These are phyloP conservation scores for Baccha elongata DNA, from an alignment of 2,888 invertebrate species.

Conservation along the genomic window DNA sequence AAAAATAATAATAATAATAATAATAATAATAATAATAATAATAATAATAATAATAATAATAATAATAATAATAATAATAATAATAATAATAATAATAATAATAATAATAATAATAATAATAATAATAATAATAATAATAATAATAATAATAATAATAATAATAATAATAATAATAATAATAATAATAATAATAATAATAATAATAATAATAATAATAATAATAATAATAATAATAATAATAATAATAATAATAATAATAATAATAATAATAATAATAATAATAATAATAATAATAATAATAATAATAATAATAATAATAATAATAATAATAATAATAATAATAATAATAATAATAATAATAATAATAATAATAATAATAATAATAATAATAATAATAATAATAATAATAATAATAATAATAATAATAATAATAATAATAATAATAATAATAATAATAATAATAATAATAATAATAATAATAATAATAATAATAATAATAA, in stretches of 20 bases:
- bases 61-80: constrained; percentile 15
- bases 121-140: constrained; percentile 17
- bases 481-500: not conserved
- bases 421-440: constrained; percentile 13
- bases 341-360: constrained; percentile 9
- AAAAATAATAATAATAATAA: constrained; percentile 11
- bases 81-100: constrained; percentile 17
- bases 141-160: constrained; percentile 18
- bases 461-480: constrained; percentile 9
- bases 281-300: constrained; percentile 12
- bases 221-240: constrained; percentile 17
- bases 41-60: constrained; percentile 2
- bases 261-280: constrained; percentile 22
- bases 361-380: constrained; percentile 7
- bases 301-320: constrained; percentile 15
- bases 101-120: constrained; percentile 17
- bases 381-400: constrained; percentile 5
- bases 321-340: constrained; percentile 11
- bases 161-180: constrained; percentile 17
- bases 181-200: constrained; percentile 17
- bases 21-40: constrained; percentile 13
- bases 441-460: constrained; percentile 5
- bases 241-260: constrained; percentile 19
- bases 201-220: constrained; percentile 15
- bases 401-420: constrained; percentile 6